Conservation (phyloP, 2,113 vertebrate genomes). For the Sciurus niger region DNA sequence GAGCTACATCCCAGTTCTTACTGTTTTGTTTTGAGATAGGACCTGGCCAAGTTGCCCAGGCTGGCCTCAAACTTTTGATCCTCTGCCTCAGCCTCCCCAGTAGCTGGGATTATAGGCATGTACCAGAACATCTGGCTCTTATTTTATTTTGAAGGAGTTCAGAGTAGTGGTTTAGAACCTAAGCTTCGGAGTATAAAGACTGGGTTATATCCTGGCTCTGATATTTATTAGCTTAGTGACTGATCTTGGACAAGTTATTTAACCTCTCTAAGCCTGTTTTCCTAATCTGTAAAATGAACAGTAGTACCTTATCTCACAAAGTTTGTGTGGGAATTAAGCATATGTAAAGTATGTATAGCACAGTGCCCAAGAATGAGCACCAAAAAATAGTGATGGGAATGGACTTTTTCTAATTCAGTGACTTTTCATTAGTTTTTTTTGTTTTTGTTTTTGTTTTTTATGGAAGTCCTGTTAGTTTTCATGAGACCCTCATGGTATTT, state of each 20-base stretch:
- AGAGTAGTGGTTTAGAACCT: neutral
- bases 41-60: neutral
- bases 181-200: neutral
- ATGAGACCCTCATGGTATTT: neutral
- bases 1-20: neutral
- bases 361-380: neutral
- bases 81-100: neutral
- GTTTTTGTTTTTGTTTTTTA: neutral
- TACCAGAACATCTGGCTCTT: neutral
- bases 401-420: neutral
- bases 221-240: neutral
- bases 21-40: neutral
- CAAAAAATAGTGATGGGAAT: rapidly evolving
- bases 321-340: neutral
- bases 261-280: neutral
- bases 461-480: neutral
- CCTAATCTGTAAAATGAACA: neutral
- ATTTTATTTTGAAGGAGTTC: conserved; percentile 32
- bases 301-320: neutral
- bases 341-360: neutral
- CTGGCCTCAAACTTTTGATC: neutral
- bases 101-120: neutral
- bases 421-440: neutral
- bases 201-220: neutral
- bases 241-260: neutral